Conservation (phyloP, 1,140 invertebrate species). For the Pseudachorutes palmiensis region DNA sequence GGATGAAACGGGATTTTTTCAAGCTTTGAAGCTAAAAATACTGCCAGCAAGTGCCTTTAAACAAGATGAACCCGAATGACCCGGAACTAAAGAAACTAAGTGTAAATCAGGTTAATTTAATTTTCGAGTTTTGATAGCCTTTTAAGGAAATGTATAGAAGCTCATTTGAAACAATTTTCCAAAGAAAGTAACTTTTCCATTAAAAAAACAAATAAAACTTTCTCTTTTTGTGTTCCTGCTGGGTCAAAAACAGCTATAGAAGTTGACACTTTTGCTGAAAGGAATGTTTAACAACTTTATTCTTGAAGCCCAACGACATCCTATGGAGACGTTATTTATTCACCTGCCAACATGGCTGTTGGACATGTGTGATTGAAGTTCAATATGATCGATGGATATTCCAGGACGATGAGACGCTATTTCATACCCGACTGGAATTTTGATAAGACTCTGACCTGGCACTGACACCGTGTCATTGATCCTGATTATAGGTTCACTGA, state of each 20-base stretch:
- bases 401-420: neutral
- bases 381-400: neutral
- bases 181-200: neutral
- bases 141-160: neutral
- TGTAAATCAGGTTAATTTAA: neutral
- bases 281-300: too few species aligned
- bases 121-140: neutral
- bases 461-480: neutral
- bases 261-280: neutral
- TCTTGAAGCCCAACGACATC: too few species aligned
- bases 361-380: neutral
- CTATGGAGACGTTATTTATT: too few species aligned
- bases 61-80: too few species aligned
- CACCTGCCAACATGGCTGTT: too few species aligned
- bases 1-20: too few species aligned
- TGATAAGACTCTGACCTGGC: constrained; percentile 3
- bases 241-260: neutral
- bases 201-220: neutral
- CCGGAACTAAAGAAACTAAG: neutral
- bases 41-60: neutral
- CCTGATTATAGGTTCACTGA: constrained; percentile 10
- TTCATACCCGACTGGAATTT: neutral
- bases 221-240: neutral
- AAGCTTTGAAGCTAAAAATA: neutral
- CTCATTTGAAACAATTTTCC: neutral